Evolutionary conservation across 2,888 invertebrate genomes (phyloP).

Genomic region (Pachydiplax longipennis): DNA sequence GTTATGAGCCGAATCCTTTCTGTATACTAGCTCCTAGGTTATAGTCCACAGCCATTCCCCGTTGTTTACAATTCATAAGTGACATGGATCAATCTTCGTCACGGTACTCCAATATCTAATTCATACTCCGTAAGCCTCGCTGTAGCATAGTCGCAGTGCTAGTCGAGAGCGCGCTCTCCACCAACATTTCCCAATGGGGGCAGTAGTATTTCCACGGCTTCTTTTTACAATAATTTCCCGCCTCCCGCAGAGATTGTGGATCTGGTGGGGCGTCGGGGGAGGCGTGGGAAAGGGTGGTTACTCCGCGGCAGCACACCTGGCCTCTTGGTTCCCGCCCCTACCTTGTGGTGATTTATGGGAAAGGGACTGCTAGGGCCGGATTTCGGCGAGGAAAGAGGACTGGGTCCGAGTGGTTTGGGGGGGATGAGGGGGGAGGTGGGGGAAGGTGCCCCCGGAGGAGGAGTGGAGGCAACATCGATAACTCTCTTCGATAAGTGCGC

Average conservation of each 20-base stretch:
- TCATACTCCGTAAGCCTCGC: too few relatives aligned
- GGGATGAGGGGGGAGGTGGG: not conserved
- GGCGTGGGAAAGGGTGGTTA: not conserved
- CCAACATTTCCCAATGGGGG: not conserved
- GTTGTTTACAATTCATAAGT: too few relatives aligned
- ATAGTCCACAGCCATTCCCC: too few relatives aligned
- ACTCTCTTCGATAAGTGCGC: not conserved
- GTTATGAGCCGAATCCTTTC: too few relatives aligned
- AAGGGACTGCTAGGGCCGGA: not conserved
- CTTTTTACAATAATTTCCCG: not conserved
- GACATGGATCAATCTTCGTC: too few relatives aligned
- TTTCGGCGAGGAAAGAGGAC: not conserved
- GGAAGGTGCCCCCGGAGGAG: not conserved
- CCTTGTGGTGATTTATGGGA: conserved; percentile 32
- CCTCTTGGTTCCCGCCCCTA: conserved; percentile 31
- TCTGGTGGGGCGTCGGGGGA: not conserved
- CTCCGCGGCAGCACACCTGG: conserved; percentile 26
- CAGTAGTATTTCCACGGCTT: too few relatives aligned
- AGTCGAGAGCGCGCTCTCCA: not conserved
- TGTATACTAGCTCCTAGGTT: too few relatives aligned
- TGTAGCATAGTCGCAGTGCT: too few relatives aligned
- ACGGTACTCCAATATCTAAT: too few relatives aligned
- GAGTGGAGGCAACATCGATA: not conserved
- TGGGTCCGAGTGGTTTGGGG: not conserved
- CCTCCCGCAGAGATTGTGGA: not conserved